phyloP scores from a whole-genome alignment of 2,797 vertebrate species.

The Rhinichthys osculus region DNA sequence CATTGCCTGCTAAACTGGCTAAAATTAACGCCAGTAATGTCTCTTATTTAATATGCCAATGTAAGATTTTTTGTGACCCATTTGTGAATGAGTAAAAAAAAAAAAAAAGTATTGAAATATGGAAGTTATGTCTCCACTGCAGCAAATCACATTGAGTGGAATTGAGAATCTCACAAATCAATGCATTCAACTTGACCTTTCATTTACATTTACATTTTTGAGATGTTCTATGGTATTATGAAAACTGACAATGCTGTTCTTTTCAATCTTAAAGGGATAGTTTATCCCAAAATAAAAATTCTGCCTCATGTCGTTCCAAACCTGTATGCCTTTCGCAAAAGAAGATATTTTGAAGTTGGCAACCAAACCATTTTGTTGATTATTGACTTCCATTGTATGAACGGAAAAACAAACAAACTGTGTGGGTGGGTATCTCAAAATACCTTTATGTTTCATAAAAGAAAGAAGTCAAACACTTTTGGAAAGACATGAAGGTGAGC shows the following conservation, averaged over 20 bases:
- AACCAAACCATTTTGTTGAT: background rate
- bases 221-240: background rate
- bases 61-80: background rate
- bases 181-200: background rate
- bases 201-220: background rate
- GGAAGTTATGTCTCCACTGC: background rate
- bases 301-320: background rate
- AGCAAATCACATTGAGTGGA: background rate
- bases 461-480: background rate
- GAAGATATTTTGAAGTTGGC: background rate
- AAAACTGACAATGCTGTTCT: background rate
- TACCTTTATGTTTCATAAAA: background rate
- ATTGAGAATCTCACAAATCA: background rate
- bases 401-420: background rate
- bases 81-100: background rate
- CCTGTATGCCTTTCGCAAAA: background rate
- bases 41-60: background rate
- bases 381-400: background rate
- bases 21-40: constrained; percentile 13
- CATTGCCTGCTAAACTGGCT: constrained; percentile 21
- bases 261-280: background rate
- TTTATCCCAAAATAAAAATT: background rate
- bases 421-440: background rate
- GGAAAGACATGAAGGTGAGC: background rate
- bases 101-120: background rate